These are phyloP conservation scores for Tenebrosternarchus preto DNA, from an alignment of 2,113 vertebrate species.

Conservation along the genomic window DNA sequence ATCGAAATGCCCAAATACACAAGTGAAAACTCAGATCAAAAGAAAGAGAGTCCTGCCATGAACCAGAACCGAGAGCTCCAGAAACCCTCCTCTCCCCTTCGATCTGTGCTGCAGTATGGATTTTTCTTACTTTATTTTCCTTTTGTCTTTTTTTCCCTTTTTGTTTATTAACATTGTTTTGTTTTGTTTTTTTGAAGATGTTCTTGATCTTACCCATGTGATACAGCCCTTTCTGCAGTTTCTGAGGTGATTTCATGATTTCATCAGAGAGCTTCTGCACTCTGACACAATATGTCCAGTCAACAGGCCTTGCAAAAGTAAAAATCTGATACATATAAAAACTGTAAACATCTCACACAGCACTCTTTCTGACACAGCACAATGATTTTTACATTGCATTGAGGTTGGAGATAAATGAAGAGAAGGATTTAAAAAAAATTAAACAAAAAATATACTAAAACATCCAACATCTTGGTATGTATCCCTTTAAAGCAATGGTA, in stretches of 20 bases:
- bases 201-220: slow-evolving; percentile 21
- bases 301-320: not conserved
- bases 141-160: not conserved
- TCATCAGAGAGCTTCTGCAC: not conserved
- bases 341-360: not conserved
- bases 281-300: not conserved
- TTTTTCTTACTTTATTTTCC: slow-evolving; percentile 27
- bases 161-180: no score
- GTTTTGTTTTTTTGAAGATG: not conserved
- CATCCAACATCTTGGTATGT: not conserved
- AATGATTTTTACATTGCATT: not conserved
- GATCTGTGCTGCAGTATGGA: not conserved
- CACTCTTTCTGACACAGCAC: not conserved
- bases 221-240: not conserved
- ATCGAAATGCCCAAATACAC: slow-evolving; percentile 69
- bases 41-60: slow-evolving; percentile 54
- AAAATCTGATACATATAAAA: not conserved
- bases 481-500: not conserved
- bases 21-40: slow-evolving; percentile 69
- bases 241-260: slow-evolving; percentile 33
- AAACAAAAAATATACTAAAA: not conserved
- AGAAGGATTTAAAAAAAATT: not conserved
- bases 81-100: slow-evolving; percentile 17
- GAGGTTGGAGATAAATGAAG: not conserved
- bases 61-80: slow-evolving; percentile 52